Evolutionary conservation across 2,797 vertebrate genomes (phyloP), one percentile per base, ranked within the genome.

Genomic region (Urocyon cinereoargenteus): DNA sequence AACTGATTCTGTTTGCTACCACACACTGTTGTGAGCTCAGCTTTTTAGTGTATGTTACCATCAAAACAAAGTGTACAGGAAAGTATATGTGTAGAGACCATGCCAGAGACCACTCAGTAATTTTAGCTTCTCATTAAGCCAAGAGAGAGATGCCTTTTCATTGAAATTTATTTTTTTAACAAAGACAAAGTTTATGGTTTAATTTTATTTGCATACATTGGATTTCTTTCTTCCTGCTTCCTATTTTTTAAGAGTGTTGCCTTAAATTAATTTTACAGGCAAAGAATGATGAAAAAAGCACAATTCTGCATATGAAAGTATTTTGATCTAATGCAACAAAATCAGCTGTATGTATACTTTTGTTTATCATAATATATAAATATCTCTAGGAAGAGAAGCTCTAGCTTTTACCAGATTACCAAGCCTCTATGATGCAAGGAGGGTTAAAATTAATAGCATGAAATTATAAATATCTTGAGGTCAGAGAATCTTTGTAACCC

Each of bases 311-410:
- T 82, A 68, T 55, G 68, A 68, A 89, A 81, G 1, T 34, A 61
- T 83, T 89, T 95, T 90, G 53, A 96, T 34, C 84, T 34, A 92
- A 57, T 73, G 40, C n/a, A 59, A 77, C 66, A 34, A 93, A 95
- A 72, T 79, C 64, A 86, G 6, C 45, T 34, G 0, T 40, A 3
- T 22, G 34, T 1, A 6, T 45, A 66, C 61, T 84, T 68, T 78
- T 75, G 10, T 14, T 62, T 61, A n/a, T 61, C 86, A 26, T 72
- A 6, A 87, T 57, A 85, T 9, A 11, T 62, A 84, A 79, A 31
- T 82, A 73, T 31, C 55, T 92, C 59, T 10, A 7, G 31, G 51
- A 87, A 84, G 28, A 79, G 24, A 90, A 84, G 0, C 2, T 34
- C 45, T 59, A 88, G 62, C 13, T 64, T 86, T 96, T 5, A 49